Base-by-base conservation (phyloP, 37 sponge, comb jelly and placozoan species). In the Eunapius fragilis region DNA sequence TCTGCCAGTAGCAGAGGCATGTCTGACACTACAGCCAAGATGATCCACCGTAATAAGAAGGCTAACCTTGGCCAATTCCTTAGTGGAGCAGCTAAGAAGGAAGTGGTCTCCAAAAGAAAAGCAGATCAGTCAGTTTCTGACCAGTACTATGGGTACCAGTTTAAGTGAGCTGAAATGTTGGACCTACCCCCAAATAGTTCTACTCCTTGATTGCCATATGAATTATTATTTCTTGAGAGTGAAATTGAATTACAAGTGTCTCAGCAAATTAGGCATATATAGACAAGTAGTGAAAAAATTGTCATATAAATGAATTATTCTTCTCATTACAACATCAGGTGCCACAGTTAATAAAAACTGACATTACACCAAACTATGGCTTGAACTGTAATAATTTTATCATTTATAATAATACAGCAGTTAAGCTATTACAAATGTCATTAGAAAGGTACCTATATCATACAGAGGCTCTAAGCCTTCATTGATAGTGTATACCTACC, bases 91-190 rank as follows among this genome's bases (percentile, higher is more conserved):
- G 98, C 94, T 71, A 97, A 97, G 89, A 73, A 81, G 72, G 47
- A 85, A 5, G 74, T 97, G 26, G 89, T 94, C 10, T 74, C 80
- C 37, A 80, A 92, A 78, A 71, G 96, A 19, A 90, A 88, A 70
- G 89, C 94, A 37, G 92, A 91, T 38, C 78, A 82, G 50, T 82
- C 89, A 25, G 93, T 93, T 3, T 84, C 83, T 26, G 70, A 91
- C 82, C 98, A 97, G 77, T 97, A 97, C 88, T 97, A 97, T 58
- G 50, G 77, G 49, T 97, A 94, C 81, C 69, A 88, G 45, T 94
- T 83, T 72, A 38, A 87, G 31, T 91, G 79, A 91, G 22, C 47
- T 58, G 58, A 58, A 58, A 58, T 58, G 58, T 58, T 58, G 58
- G 58, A 58, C 58, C 58, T 58, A 58, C 58, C 58, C 14, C 58